These are phyloP conservation scores for Nyctalus aviator DNA, from an alignment of 2,797 vertebrate species.

Conservation along the genomic window DNA sequence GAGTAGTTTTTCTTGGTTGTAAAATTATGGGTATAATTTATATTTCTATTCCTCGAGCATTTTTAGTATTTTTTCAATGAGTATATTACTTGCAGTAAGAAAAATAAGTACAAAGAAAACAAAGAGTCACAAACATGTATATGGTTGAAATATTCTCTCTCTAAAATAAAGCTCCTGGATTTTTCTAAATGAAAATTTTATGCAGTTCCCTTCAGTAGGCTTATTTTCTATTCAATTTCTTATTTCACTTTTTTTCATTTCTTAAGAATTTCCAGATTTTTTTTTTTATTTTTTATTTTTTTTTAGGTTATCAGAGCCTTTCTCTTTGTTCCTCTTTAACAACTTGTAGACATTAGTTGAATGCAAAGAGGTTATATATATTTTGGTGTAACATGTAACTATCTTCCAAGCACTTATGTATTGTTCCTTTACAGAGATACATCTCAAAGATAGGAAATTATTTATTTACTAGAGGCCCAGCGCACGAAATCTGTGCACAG, in stretches of 20 bases:
- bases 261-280: constrained; percentile 51
- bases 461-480: background rate
- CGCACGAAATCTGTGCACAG: too few relatives aligned
- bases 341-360: constrained; percentile 26
- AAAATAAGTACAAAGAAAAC: constrained; percentile 26
- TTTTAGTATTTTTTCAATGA: constrained; percentile 1
- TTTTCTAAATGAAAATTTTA: constrained; percentile 40
- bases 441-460: background rate
- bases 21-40: background rate
- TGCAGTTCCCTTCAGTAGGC: background rate
- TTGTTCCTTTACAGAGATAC: constrained; percentile 34
- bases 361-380: background rate
- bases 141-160: background rate
- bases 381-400: background rate
- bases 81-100: background rate
- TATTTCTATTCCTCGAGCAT: constrained; percentile 13
- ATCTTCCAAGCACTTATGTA: background rate
- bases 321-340: constrained; percentile 26
- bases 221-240: constrained; percentile 61
- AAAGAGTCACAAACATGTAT: background rate
- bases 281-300: constrained; percentile 51
- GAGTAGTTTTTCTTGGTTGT: background rate
- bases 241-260: background rate
- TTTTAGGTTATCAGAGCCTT: background rate
- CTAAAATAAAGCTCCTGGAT: constrained; percentile 15